These are phyloP conservation scores for Oreochromis spilurus DNA, from an alignment of 2,113 vertebrate genomes.

Conservation along the genomic window DNA sequence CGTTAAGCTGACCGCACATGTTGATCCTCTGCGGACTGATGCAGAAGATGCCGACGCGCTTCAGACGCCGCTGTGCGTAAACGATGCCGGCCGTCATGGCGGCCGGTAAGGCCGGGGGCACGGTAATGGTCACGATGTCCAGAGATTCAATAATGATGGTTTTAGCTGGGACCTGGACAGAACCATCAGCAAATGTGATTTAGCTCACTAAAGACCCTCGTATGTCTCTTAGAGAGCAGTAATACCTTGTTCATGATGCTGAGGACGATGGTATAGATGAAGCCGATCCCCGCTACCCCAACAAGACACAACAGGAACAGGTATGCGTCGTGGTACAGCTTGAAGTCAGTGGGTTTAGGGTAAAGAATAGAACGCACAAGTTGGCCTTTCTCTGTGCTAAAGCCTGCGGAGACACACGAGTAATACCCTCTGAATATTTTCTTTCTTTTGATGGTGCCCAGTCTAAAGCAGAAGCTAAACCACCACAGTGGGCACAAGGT, in stretches of 20 bases:
- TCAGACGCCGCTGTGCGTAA: constrained; percentile 91
- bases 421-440: background rate
- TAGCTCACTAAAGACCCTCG: background rate
- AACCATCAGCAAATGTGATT: background rate
- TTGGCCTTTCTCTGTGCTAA: constrained; percentile 92
- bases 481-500: background rate
- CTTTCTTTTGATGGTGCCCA: background rate
- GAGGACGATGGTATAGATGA: constrained; percentile 86
- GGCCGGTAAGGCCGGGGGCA: constrained; percentile 91
- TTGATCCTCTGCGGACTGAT: constrained; percentile 98
- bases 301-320: constrained; percentile 91
- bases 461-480: background rate
- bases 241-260: constrained; percentile 84
- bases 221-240: background rate
- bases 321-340: constrained; percentile 92
- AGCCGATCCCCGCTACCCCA: constrained; percentile 85
- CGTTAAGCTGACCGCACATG: constrained; percentile 93
- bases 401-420: constrained; percentile 73
- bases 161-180: constrained; percentile 74
- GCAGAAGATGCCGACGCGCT: constrained; percentile 88
- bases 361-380: constrained; percentile 93
- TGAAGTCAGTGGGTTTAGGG: constrained; percentile 96
- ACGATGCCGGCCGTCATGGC: constrained; percentile 95
- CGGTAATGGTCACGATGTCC: constrained; percentile 94
- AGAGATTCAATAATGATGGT: constrained; percentile 87